Conservation (phyloP, 2,113 vertebrate species). For the Engraulis encrasicolus region DNA sequence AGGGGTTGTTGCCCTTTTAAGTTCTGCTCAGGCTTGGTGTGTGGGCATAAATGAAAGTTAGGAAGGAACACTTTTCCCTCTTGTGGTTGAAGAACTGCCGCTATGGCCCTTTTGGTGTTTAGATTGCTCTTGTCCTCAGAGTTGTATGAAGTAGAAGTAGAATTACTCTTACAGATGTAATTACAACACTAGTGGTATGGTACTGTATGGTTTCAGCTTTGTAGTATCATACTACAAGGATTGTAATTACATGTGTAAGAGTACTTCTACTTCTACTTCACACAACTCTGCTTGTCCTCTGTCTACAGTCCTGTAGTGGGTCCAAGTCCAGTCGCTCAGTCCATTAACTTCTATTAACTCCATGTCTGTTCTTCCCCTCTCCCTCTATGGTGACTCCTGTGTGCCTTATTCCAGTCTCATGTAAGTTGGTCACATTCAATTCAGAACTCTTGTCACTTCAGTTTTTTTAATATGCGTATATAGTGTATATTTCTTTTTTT, state of each 20-base stretch:
- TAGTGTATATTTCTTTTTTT: conserved; percentile 8
- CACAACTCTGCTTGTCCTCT: too few species aligned
- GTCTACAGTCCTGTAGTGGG: background rate
- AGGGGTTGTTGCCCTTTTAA: too few species aligned
- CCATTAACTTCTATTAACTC: conserved; percentile 85
- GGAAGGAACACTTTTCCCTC: background rate
- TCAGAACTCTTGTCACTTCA: conserved; percentile 42
- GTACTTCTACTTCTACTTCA: too few species aligned
- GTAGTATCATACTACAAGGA: too few species aligned
- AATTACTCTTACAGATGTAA: too few species aligned
- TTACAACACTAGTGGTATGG: too few species aligned
- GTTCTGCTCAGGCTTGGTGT: background rate
- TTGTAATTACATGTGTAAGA: too few species aligned
- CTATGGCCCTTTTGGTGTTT: conserved; percentile 15
- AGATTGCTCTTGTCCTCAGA: conserved; percentile 23
- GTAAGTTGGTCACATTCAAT: conserved; percentile 91
- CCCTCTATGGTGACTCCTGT: conserved; percentile 83
- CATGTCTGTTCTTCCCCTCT: conserved; percentile 86
- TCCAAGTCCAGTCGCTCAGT: conserved; percentile 61
- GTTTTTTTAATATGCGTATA: too few species aligned
- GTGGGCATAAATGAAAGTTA: background rate
- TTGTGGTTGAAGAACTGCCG: background rate
- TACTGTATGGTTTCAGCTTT: too few species aligned
- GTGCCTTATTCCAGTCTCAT: conserved; percentile 98
- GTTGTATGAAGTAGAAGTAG: too few species aligned